Evolutionary conservation across 2,797 vertebrate species (phyloP).

Genomic region (Epinephelus awoara): DNA sequence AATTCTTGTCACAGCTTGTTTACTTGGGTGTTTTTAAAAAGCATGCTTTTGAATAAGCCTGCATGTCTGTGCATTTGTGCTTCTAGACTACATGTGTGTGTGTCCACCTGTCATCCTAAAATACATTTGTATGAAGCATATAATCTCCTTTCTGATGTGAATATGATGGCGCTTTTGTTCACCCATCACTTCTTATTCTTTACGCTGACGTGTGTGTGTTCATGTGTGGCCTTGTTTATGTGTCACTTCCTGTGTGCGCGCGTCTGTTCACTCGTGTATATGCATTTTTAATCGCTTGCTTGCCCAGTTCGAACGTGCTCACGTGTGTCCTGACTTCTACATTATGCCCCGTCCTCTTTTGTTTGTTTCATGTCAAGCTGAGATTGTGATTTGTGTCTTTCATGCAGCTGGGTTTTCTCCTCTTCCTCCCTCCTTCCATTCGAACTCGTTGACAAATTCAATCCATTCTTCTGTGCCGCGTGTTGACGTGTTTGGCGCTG

Average conservation of each 20-base stretch:
- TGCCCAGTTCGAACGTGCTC: conserved; percentile 1
- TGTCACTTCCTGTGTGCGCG: not conserved
- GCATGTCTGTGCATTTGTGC: not conserved
- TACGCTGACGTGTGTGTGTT: not conserved
- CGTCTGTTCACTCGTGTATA: not conserved
- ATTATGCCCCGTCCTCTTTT: not conserved
- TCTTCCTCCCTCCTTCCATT: conserved; percentile 48
- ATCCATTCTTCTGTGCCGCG: not conserved
- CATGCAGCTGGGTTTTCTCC: not conserved
- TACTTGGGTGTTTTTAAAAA: conserved; percentile 32
- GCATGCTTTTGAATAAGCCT: not conserved
- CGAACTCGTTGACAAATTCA: conserved; percentile 56
- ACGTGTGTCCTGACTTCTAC: conserved; percentile 18
- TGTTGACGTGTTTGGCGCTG: conserved; percentile 25
- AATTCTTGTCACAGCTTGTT: conserved; percentile 31
- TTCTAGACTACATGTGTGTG: not conserved
- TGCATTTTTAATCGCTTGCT: conserved; percentile 10
- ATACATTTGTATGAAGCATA: conserved; percentile 17
- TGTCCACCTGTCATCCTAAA: conserved; percentile 31
- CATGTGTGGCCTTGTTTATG: conserved; percentile 5
- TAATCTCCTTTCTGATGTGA: conserved; percentile 14
- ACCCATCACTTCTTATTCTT: conserved; percentile 25
- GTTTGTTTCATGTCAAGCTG: conserved; percentile 36
- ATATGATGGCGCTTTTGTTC: conserved; percentile 26
- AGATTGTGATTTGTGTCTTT: conserved; percentile 36